Conservation (phyloP, 2,113 vertebrate genomes). For the Thamnaconus septentrionalis region DNA sequence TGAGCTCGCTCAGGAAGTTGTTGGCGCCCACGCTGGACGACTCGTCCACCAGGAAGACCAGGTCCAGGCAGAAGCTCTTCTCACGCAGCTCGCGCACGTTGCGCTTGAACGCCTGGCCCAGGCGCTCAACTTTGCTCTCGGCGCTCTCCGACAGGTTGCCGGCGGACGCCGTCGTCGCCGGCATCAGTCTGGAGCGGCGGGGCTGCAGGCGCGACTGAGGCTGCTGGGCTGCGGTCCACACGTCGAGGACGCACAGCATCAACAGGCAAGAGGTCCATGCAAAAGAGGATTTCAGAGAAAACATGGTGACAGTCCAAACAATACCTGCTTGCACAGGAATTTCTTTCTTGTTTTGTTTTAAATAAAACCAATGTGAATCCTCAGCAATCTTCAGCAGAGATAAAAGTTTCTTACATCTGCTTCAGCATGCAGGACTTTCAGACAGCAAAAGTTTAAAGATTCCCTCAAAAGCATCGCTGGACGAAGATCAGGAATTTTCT, state of each 20-base stretch:
- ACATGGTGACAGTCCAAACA: constrained; percentile 57
- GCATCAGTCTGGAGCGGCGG: constrained; percentile 56
- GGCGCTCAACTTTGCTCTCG: constrained; percentile 86
- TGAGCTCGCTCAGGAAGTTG: constrained; percentile 94
- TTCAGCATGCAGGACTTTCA: constrained; percentile 29
- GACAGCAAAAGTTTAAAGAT: constrained; percentile 35
- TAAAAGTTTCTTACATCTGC: constrained; percentile 27
- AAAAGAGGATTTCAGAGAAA: constrained; percentile 43
- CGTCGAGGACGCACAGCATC: constrained; percentile 52
- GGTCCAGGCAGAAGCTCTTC: constrained; percentile 84
- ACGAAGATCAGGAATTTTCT: constrained; percentile 27
- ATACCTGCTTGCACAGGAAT: constrained; percentile 19
- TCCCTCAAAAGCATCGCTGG: constrained; percentile 64
- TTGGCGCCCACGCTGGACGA: constrained; percentile 91
- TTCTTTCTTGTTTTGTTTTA: neutral
- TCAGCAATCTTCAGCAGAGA: constrained; percentile 22
- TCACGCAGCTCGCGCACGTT: constrained; percentile 89
- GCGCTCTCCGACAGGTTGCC: constrained; percentile 76
- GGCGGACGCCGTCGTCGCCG: constrained; percentile 26
- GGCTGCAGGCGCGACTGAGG: constrained; percentile 37
- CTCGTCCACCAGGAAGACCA: constrained; percentile 97
- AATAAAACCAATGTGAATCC: constrained; percentile 1
- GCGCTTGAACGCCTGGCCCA: constrained; percentile 87
- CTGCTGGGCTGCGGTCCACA: constrained; percentile 45
- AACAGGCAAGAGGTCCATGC: constrained; percentile 59